phyloP scores from a whole-genome alignment of 1,140 invertebrate genomes.

The Drosophila kohkoa region DNA sequence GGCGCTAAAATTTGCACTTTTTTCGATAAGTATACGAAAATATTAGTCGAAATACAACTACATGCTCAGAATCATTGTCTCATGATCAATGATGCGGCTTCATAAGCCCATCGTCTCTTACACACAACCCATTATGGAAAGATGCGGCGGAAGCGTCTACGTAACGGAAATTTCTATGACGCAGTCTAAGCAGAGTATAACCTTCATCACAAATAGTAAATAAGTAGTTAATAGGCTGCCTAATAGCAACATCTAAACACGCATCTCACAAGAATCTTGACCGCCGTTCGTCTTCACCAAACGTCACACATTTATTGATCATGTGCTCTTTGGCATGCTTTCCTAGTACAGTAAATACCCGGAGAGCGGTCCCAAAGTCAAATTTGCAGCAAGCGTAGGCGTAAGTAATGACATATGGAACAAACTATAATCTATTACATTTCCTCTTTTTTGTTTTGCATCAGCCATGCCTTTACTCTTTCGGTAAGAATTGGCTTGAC shows the following conservation, averaged over 20 bases:
- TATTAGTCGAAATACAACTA: too few relatives aligned
- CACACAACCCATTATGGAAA: too few relatives aligned
- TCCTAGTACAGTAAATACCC: slow-evolving; percentile 63
- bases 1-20: too few relatives aligned
- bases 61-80: too few relatives aligned
- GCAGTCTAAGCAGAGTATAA: slow-evolving; percentile 4
- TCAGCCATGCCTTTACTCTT: slow-evolving; percentile 75
- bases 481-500: slow-evolving; percentile 68
- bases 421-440: background rate
- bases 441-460: background rate
- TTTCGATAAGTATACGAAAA: too few relatives aligned
- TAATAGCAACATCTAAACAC: too few relatives aligned
- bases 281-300: slow-evolving; percentile 78
- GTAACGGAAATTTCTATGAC: too few relatives aligned
- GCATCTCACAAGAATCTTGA: too few relatives aligned
- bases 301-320: slow-evolving; percentile 75
- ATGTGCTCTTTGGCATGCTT: slow-evolving; percentile 73
- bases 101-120: too few relatives aligned
- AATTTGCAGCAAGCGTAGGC: slow-evolving; percentile 72
- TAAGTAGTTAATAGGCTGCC: too few relatives aligned
- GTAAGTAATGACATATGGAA: slow-evolving; percentile 55
- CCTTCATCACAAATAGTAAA: slow-evolving; percentile 12
- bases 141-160: too few relatives aligned
- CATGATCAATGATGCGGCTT: too few relatives aligned
- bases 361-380: slow-evolving; percentile 63